Conservation (phyloP, 1,140 invertebrate species). For the Stratiolaelaps scimitus region DNA sequence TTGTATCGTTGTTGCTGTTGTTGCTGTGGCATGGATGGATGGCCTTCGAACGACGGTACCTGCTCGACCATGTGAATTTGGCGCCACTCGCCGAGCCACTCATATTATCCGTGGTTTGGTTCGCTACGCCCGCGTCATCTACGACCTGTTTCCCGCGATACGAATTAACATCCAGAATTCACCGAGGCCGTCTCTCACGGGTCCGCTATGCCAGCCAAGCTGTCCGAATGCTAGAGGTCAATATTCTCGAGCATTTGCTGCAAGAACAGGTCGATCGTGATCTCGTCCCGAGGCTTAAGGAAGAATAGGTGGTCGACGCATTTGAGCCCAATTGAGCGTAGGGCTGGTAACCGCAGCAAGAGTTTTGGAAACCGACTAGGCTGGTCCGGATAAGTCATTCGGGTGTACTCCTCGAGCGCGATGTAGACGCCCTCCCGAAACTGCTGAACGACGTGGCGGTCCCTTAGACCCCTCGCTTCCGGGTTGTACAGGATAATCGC, state of each 20-base stretch:
- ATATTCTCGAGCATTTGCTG: constrained; percentile 51
- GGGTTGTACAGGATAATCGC: constrained; percentile 94
- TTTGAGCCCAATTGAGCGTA: constrained; percentile 88
- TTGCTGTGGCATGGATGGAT: too few relatives aligned
- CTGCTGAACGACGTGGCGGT: constrained; percentile 64
- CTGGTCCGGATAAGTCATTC: constrained; percentile 69
- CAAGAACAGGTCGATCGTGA: constrained; percentile 45
- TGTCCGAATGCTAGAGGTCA: constrained; percentile 4
- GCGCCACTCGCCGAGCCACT: too few relatives aligned
- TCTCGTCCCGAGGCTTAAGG: constrained; percentile 62
- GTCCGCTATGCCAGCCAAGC: too few relatives aligned
- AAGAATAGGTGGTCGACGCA: constrained; percentile 91
- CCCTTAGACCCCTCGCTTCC: constrained; percentile 77
- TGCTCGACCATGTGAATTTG: too few relatives aligned
- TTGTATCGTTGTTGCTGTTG: too few relatives aligned
- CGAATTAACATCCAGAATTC: too few relatives aligned
- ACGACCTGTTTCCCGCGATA: too few relatives aligned
- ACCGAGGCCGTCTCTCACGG: too few relatives aligned
- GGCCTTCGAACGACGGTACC: too few relatives aligned
- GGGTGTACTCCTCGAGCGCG: constrained; percentile 84
- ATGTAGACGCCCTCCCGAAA: constrained; percentile 87
- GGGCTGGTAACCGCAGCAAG: constrained; percentile 74
- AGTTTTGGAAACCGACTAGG: constrained; percentile 87
- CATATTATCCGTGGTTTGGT: too few relatives aligned
- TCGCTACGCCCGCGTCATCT: too few relatives aligned